phyloP scores from a whole-genome alignment of 2,113 vertebrate species.

The Callospermophilus lateralis region DNA sequence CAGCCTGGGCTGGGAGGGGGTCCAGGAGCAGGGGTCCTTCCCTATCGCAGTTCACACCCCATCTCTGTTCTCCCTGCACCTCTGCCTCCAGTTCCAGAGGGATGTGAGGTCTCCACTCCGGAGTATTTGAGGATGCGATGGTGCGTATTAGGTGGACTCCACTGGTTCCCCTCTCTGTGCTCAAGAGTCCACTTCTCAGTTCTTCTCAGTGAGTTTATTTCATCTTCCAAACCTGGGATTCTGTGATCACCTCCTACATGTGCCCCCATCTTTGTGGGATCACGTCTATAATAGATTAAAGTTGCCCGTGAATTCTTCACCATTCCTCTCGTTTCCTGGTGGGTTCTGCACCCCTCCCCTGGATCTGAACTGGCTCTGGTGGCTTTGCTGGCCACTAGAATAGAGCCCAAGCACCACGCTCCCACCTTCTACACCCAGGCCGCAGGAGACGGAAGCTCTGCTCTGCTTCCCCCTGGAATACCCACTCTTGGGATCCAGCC shows the following conservation, averaged over 20 bases:
- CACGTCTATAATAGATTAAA: background rate
- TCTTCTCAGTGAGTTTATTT: background rate
- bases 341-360: background rate
- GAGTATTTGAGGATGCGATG: background rate
- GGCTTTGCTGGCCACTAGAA: background rate
- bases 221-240: background rate
- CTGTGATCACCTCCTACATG: background rate
- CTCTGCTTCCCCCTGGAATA: background rate
- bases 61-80: background rate
- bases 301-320: background rate
- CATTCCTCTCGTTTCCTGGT: background rate
- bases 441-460: background rate
- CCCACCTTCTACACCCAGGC: background rate
- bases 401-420: background rate
- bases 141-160: no score
- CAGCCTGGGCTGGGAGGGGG: background rate
- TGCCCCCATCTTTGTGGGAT: background rate
- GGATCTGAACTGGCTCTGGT: background rate
- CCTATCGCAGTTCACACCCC: background rate
- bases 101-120: no score
- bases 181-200: background rate
- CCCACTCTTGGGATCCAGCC: background rate
- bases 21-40: background rate
- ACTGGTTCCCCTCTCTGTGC: background rate
- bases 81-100: background rate